Evolutionary conservation across 2,888 invertebrate species (phyloP).

Genomic region (Drosophila suboccidentalis): DNA sequence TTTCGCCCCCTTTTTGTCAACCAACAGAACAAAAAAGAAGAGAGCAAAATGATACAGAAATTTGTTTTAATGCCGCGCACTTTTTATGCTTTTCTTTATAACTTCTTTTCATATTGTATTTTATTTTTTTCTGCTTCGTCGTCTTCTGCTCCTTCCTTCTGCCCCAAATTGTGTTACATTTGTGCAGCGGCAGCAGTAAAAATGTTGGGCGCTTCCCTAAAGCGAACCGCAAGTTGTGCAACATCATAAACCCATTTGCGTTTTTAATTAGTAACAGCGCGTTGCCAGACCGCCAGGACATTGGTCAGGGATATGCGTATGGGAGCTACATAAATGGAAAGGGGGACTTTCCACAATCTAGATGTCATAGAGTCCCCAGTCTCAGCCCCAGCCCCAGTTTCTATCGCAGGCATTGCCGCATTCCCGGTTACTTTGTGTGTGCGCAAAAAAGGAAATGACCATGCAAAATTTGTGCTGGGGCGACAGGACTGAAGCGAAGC

Average conservation of each 20-base stretch:
- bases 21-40: constrained; percentile 19
- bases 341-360: constrained; percentile 44
- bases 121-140: background rate
- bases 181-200: constrained; percentile 76
- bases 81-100: constrained; percentile 77
- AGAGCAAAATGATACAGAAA: constrained; percentile 54
- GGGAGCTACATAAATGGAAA: background rate
- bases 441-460: constrained; percentile 66
- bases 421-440: constrained; percentile 26
- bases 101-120: constrained; percentile 61
- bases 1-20: constrained; percentile 53
- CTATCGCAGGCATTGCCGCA: background rate
- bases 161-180: constrained; percentile 62
- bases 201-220: constrained; percentile 24
- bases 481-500: constrained; percentile 43
- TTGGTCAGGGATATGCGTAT: constrained; percentile 56
- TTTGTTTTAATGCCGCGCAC: constrained; percentile 74
- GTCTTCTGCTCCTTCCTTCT: constrained; percentile 9
- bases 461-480: constrained; percentile 66
- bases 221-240: constrained; percentile 77
- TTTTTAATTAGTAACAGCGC: constrained; percentile 80
- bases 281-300: constrained; percentile 53
- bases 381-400: background rate
- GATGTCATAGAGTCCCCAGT: constrained; percentile 49
- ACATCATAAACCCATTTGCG: constrained; percentile 82